Evolutionary conservation across 2,113 vertebrate species (phyloP).

Genomic region (Phocoena sinus): DNA sequence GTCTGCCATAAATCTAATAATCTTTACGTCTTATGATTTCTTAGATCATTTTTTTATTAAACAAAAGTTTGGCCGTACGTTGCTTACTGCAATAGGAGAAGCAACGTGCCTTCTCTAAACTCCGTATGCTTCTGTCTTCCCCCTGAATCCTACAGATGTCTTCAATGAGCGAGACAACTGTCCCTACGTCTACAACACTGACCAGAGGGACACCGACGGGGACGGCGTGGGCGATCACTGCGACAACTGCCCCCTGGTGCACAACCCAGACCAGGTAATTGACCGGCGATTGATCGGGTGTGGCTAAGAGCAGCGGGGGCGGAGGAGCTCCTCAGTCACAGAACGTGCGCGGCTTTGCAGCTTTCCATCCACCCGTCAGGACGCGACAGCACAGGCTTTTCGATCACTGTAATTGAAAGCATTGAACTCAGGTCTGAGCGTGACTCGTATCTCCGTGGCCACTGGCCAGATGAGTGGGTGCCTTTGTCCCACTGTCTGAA

Average conservation of each 20-base stretch:
- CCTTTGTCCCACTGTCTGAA: fast-evolving
- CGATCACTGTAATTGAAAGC: background rate
- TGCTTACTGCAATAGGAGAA: fast-evolving
- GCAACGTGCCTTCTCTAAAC: fast-evolving
- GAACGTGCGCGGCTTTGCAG: fast-evolving
- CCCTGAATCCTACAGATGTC: conserved; percentile 82
- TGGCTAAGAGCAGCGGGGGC: fast-evolving
- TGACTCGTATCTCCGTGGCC: fast-evolving
- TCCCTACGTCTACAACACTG: conserved; percentile 94
- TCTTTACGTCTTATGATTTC: background rate
- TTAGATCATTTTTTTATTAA: fast-evolving
- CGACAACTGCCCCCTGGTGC: conserved; percentile 95
- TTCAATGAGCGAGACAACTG: conserved; percentile 96
- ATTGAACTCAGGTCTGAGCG: fast-evolving
- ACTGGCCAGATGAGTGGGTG: fast-evolving
- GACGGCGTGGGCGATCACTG: conserved; percentile 98
- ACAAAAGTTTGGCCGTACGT: fast-evolving
- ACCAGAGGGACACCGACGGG: conserved; percentile 94
- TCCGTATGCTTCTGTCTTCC: fast-evolving
- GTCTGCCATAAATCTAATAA: fast-evolving
- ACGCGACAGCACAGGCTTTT: fast-evolving
- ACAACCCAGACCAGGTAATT: conserved; percentile 94
- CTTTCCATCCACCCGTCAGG: fast-evolving
- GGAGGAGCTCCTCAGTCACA: fast-evolving
- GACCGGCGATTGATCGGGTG: fast-evolving